Base-by-base conservation (phyloP, 2,113 vertebrate genomes). In the Neogobius melanostomus region DNA sequence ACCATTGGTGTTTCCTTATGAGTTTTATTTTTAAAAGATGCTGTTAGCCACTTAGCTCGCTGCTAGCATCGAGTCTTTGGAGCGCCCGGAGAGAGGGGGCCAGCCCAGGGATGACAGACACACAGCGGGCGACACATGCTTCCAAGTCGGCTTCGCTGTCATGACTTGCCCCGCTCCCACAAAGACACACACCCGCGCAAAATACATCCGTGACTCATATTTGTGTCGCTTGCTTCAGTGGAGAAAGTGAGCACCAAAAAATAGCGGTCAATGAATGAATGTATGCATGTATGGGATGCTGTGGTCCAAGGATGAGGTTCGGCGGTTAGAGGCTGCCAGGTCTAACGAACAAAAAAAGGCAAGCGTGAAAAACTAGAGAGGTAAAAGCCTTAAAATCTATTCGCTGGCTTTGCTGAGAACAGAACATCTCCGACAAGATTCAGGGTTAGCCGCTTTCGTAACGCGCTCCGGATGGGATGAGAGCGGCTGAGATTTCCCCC, bases 81-180 rank as follows among this genome's bases (percentile, higher is more conserved):
- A 46, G 66, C 28, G 5, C 68, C 71, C 61, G 70, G 21, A 21
- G 21, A 64, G 78, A 77, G 75, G n/a, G 71, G 79, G 78, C 80
- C 77, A 62, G 79, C 76, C 80, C 77, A 62, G 28, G 90, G 87
- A 75, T 88, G 87, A 86, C 83, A 74, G 84, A 85, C 42, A 81
- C 81, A 76, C 83, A 85, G 59, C 77, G 71, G 52, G 83, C 70
- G 83, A 46, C 59, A 68, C 91, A 91, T 88, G 89, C 61, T 82
- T 84, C 71, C 42, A 64, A 75, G 83, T 66, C 69, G 69, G 73
- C 70, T 8, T 12, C 14, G 56, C 81, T 50, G 71, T 76, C 85
- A 77, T 85, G 46, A 76, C 81, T 76, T 75, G 54, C 84, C 82
- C 86, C 59, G 53, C 71, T 42, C 59, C 12, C 66, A 44, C 68